phyloP scores from a whole-genome alignment of 2,113 vertebrate species.

The Prunella himalayana region DNA sequence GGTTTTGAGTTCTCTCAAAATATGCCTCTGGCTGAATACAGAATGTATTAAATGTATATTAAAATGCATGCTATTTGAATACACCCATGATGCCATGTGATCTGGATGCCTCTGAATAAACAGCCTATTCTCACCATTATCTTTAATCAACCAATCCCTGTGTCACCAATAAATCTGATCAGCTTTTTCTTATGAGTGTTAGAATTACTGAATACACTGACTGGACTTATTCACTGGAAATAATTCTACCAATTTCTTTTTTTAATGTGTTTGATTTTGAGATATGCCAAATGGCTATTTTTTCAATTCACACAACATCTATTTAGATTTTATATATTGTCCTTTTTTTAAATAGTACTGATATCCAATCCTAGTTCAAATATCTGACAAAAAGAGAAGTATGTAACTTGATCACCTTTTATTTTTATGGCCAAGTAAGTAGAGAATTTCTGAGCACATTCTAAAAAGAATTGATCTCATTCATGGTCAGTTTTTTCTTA shows the following conservation, averaged over 20 bases:
- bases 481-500: background rate
- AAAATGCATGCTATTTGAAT: conserved; percentile 23
- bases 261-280: background rate
- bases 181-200: background rate
- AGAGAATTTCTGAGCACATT: background rate
- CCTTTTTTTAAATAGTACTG: background rate
- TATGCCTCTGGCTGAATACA: conserved; percentile 48
- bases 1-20: conserved; percentile 12
- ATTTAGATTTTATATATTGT: background rate
- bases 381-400: background rate
- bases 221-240: background rate
- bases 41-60: conserved; percentile 29
- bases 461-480: background rate
- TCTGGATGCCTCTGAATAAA: background rate
- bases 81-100: background rate
- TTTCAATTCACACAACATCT: background rate
- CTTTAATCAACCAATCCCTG: background rate
- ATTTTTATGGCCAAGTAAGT: background rate
- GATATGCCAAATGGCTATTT: background rate
- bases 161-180: background rate
- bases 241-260: background rate
- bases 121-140: background rate
- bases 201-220: background rate
- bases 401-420: background rate
- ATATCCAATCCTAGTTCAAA: background rate